Percentiles rank a stretch among this genome's conserved stretches.
These are phyloP conservation scores for Arenaria interpres DNA, from an alignment of 2,113 vertebrate genomes.

Conservation along the genomic window DNA sequence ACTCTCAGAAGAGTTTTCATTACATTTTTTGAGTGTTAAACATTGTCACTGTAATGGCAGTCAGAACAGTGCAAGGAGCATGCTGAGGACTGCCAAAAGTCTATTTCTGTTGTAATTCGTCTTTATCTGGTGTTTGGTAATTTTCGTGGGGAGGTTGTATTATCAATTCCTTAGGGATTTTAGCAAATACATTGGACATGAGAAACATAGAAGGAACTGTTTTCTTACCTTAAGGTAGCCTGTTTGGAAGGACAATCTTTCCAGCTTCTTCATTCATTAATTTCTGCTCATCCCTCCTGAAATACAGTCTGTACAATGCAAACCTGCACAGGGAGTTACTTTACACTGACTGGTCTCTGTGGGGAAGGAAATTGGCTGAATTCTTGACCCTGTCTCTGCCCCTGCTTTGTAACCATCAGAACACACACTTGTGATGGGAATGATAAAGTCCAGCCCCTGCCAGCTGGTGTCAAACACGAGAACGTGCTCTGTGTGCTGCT, in stretches of 20 bases:
- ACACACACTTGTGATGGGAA: not conserved
- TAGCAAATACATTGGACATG: not conserved
- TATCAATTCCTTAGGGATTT: not conserved
- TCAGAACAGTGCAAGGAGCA: not conserved
- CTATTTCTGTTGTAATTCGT: not conserved
- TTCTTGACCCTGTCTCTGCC: not conserved
- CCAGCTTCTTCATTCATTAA: not conserved
- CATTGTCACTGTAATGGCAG: accelerated
- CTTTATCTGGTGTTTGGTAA: not conserved
- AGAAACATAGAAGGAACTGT: not conserved
- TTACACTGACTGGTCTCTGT: too few relatives aligned
- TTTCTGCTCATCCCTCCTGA: not conserved
- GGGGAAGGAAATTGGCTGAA: not conserved
- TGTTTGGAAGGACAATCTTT: not conserved
- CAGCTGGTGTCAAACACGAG: not conserved
- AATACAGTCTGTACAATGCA: not conserved
- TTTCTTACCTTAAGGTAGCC: not conserved
- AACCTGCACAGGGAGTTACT: not conserved
- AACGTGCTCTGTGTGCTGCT: accelerated
- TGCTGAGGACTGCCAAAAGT: not conserved
- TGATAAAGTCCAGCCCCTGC: not conserved
- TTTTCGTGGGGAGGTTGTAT: not conserved
- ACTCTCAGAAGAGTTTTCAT: not conserved
- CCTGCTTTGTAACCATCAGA: not conserved
- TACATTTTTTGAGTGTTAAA: not conserved